Base-by-base conservation (phyloP, 1,140 invertebrate species). In the Colletes latitarsis region DNA sequence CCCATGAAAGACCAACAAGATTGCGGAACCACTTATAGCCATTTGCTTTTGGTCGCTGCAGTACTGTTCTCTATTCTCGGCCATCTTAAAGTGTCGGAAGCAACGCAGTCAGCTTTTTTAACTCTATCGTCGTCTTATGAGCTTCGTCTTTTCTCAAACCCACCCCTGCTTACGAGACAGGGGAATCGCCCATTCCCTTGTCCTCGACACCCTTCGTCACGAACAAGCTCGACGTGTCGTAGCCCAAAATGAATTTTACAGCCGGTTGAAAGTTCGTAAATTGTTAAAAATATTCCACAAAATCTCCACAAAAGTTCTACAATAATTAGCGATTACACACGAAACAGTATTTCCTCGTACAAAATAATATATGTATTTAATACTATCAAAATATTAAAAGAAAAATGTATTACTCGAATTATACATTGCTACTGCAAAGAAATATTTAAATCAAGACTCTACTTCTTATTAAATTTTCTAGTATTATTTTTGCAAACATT, bases 101-200 rank as follows among this genome's bases (percentile, higher is more conserved):
- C 67, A 77, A 68, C 87, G 66, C 73, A 83, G 88, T 90, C 89
- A 90, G 89, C 89, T 90, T 90, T 90, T 90, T 90, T 87, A 90
- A 88, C 76, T 84, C 74, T 75, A 83, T 87, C 86, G 83, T 66
- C 86, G 77, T 75, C 81, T 86, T 79, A 72, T 74, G 82, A 86
- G 78, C 81, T 76, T 57, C 67, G 64, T 53, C 58, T 60, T 67
- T 49, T 30, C 19, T 30, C 57, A 49, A 83, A 83, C 76, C 73
- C 76, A 71, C 62, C 30, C 87, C 78, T 43, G 52, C 46, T 68
- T 12, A 19, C 53, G 19, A 21, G n/a, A 69, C 53, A 19, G n/a
- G 57, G 71, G 19, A 49, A 21, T 60, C 15, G n/a, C 60, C 67
- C 52, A 46, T 52, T 74, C 71, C 52, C 39, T 15, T 52, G n/a